Evolutionary conservation across 2,797 vertebrate genomes (phyloP).

Genomic region (Parotocinclus haroldoi): DNA sequence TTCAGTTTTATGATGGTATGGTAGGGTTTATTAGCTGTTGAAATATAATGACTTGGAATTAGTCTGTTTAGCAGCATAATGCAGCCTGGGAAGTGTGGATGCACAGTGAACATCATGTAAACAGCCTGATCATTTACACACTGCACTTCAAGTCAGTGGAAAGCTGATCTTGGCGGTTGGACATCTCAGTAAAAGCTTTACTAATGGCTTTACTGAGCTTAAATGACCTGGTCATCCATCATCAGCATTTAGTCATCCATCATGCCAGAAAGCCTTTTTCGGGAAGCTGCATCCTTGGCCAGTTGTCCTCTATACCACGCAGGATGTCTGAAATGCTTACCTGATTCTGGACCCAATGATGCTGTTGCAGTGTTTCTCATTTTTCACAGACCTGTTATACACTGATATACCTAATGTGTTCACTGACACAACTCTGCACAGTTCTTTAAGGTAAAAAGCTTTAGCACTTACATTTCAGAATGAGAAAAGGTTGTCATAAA

Average conservation of each 20-base stretch:
- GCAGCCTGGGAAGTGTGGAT: slow-evolving; percentile 9
- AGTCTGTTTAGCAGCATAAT: neutral
- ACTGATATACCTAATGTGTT: too few species aligned
- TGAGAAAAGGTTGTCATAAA: too few species aligned
- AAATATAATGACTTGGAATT: neutral
- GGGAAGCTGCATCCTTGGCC: slow-evolving; percentile 8
- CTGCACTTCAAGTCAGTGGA: slow-evolving; percentile 26
- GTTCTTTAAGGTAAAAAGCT: too few species aligned
- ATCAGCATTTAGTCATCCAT: slow-evolving; percentile 49
- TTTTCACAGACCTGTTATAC: neutral
- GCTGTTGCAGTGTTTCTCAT: neutral
- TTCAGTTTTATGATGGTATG: too few species aligned
- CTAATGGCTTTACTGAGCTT: slow-evolving; percentile 44
- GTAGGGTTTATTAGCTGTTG: neutral
- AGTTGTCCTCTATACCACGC: neutral
- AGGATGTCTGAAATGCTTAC: neutral
- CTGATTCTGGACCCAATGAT: neutral
- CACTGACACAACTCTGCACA: too few species aligned
- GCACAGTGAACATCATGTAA: slow-evolving; percentile 5
- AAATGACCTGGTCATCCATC: slow-evolving; percentile 46
- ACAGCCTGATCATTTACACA: slow-evolving; percentile 35
- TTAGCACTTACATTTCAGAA: too few species aligned
- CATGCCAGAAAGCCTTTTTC: slow-evolving; percentile 31
- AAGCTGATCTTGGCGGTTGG: slow-evolving; percentile 45
- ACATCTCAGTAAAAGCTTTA: slow-evolving; percentile 48